A percentile compares a stretch with the other conserved stretches of the same genome.
phyloP scores from a whole-genome alignment of 2,113 vertebrate genomes.

The Sinosuthora webbiana region DNA sequence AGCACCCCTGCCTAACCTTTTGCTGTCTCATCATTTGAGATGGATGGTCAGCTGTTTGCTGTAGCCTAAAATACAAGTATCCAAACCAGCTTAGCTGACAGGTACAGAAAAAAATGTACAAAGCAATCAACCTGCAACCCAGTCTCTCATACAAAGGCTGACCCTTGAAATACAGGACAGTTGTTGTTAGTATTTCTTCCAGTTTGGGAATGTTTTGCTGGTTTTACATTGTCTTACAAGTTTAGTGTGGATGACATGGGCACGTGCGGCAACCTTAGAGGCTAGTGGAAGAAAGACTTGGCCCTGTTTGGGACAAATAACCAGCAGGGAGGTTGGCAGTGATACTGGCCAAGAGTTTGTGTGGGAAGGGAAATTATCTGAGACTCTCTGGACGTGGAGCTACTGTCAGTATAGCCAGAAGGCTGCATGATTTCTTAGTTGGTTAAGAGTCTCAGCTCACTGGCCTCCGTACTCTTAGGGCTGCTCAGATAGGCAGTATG shows the following conservation, averaged over 20 bases:
- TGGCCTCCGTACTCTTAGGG: neutral
- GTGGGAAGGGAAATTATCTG: fast-evolving
- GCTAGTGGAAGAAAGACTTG: neutral
- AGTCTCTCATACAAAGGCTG: neutral
- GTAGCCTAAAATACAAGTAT: neutral
- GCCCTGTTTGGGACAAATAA: neutral
- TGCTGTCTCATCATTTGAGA: neutral
- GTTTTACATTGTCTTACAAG: neutral
- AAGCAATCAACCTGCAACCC: neutral
- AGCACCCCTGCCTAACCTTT: neutral
- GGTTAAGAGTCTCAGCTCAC: neutral
- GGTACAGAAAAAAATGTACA: neutral
- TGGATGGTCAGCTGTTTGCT: neutral
- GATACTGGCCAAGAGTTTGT: neutral
- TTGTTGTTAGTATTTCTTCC: neutral
- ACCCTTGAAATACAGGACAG: neutral
- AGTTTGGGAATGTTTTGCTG: neutral
- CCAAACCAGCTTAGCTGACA: neutral
- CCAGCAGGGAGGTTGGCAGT: neutral
- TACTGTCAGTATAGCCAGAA: neutral
- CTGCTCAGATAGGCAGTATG: neutral
- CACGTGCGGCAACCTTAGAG: neutral
- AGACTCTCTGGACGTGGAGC: neutral
- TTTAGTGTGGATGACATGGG: neutral
- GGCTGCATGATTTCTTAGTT: neutral